These are phyloP conservation scores for Sclerodermus sp. DNA, from an alignment of 2,888 invertebrate species.

Conservation along the genomic window DNA sequence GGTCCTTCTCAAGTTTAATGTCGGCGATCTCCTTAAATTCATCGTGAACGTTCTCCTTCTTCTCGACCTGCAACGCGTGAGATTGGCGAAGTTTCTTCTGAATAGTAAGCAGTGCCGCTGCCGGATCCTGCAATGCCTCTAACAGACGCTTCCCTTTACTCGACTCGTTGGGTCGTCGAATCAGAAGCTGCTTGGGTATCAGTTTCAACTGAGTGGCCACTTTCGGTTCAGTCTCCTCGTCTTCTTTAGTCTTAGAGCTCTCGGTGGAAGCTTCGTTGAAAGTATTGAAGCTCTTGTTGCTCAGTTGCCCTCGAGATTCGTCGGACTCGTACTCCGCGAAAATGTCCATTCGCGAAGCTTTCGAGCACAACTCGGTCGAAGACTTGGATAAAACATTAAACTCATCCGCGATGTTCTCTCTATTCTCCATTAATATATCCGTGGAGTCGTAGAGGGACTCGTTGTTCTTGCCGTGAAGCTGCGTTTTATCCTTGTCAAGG, in stretches of 20 bases:
- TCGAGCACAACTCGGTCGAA: conserved; percentile 7
- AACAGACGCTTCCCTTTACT: conserved; percentile 14
- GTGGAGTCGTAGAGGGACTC: too few species aligned
- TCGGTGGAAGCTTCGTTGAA: too few species aligned
- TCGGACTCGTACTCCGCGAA: conserved; percentile 36
- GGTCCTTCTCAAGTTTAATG: too few species aligned
- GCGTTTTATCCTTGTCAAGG: conserved; percentile 12
- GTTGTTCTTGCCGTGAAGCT: too few species aligned
- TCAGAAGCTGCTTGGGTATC: conserved; percentile 43
- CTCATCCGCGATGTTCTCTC: too few species aligned
- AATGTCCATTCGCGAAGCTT: conserved; percentile 37
- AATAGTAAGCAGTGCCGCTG: conserved; percentile 21
- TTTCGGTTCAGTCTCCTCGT: conserved; percentile 17
- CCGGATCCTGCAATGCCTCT: conserved; percentile 18
- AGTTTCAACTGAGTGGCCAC: conserved; percentile 34
- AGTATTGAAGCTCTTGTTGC: too few species aligned
- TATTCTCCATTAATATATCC: too few species aligned
- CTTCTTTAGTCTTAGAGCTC: conserved; percentile 15
- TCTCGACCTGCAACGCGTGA: conserved; percentile 6
- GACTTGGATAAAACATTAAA: too few species aligned
- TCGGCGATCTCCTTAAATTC: background rate
- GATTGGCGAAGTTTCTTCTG: conserved; percentile 28
- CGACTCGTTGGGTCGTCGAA: conserved; percentile 25
- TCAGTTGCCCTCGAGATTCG: background rate
- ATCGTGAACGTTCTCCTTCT: conserved; percentile 1